Base-by-base conservation (phyloP, 1,140 invertebrate genomes). In the Penaeus indicus region DNA sequence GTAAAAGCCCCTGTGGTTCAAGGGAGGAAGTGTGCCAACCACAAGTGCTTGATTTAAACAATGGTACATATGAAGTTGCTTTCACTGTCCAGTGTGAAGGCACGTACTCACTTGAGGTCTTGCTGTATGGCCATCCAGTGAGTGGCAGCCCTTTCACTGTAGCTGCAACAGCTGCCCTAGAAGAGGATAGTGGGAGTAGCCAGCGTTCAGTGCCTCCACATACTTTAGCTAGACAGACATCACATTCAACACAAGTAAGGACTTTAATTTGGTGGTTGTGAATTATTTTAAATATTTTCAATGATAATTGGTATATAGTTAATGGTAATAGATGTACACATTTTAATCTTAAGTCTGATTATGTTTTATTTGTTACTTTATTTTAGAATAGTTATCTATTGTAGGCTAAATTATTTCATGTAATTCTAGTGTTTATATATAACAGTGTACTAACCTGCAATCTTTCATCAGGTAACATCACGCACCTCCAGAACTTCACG, bases 41-140 rank as follows among this genome's bases (percentile, higher is more conserved):
- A 19, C 88, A 93, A 67, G 91, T 94, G n/a, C 92, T 92, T 16
- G 93, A 94, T 91, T 92, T 94, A 81, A 92, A 93, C 54, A 93
- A 94, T 91, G 94, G 94, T 21, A 94, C 92, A 11, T 94, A 94
- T 91, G 93, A 94, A 90, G 90, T 94, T 38, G 92, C 92, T 4
- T 94, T 93, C 90, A 92, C 92, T 13, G 90, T 93, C 54, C 92
- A 92, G 62, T 91, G 92, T 61, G 92, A 93, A 90, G 93, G 93
- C 18, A 91, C 90, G 0, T 94, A 93, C 90, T 86, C 92, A 54
- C 91, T 94, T 84, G 92, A 91, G 54, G 92, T 94, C 60, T 92
- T 92, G 69, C 90, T 94, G 63, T 94, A 93, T 91, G 93, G 92
- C 38, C 92, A 93, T 75, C 93, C 93, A 72, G 93, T 94, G 63